These are phyloP conservation scores for Bombus waltoni DNA, from an alignment of 1,140 invertebrate species.

Conservation along the genomic window DNA sequence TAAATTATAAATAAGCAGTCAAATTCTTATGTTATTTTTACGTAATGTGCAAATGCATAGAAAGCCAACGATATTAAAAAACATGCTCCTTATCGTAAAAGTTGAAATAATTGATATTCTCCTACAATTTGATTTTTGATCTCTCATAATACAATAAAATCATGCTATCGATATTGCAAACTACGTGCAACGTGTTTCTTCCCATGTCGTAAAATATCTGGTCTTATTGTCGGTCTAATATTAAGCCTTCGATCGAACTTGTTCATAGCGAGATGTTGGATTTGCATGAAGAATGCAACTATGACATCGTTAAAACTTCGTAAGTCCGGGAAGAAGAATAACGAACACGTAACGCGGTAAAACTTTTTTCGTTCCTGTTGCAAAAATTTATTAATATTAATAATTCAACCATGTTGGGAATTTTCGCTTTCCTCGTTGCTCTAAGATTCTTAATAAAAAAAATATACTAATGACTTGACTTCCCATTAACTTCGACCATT, in stretches of 20 bases:
- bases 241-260: constrained; percentile 16
- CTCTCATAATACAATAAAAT: too few species aligned
- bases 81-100: too few species aligned
- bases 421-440: background rate
- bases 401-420: constrained; percentile 1
- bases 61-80: too few species aligned
- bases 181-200: background rate
- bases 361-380: constrained; percentile 15
- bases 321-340: constrained; percentile 13
- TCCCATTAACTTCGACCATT: background rate
- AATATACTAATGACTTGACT: background rate
- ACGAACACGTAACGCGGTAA: constrained; percentile 16
- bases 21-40: too few species aligned
- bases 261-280: background rate
- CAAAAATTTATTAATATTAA: constrained; percentile 15
- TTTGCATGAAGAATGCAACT: constrained; percentile 37
- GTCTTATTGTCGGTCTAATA: background rate
- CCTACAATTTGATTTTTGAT: too few species aligned
- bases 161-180: background rate
- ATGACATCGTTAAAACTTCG: constrained; percentile 35
- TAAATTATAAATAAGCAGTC: too few species aligned
- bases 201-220: background rate
- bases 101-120: too few species aligned
- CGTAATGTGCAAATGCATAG: too few species aligned
- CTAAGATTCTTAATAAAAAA: background rate